Percentiles rank a stretch among this genome's conserved stretches.
These are phyloP conservation scores for Passer montanus DNA, from an alignment of 2,113 vertebrate genomes.

Conservation along the genomic window DNA sequence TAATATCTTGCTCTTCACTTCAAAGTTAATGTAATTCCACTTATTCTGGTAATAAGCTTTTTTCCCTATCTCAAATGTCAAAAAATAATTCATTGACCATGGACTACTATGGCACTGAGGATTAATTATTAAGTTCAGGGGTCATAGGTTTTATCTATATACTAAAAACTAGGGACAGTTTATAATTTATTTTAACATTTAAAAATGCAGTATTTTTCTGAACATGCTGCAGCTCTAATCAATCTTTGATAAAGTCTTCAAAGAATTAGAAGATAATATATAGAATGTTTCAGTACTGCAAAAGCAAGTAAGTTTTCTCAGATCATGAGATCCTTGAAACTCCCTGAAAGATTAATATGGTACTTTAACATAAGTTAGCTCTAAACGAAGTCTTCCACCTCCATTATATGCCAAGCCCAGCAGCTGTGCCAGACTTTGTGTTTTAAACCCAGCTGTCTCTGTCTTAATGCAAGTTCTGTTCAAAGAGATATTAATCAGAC, in stretches of 20 bases:
- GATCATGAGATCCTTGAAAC: background rate
- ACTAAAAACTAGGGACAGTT: background rate
- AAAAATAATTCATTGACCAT: background rate
- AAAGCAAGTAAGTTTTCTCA: background rate
- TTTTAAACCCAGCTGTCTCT: conserved; percentile 20
- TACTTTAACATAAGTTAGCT: background rate
- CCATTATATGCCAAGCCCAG: background rate
- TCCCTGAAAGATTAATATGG: background rate
- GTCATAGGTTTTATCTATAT: background rate
- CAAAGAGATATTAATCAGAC: conserved; percentile 64
- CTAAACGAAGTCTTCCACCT: background rate
- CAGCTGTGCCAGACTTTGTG: conserved; percentile 13
- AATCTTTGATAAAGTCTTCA: background rate
- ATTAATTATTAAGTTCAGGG: background rate
- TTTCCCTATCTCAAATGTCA: background rate
- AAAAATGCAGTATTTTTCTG: background rate
- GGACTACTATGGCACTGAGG: background rate
- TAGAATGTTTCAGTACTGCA: background rate
- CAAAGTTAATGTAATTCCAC: background rate
- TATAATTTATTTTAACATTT: conserved; percentile 3
- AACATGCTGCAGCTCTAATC: background rate
- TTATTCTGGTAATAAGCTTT: background rate
- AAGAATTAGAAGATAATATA: background rate
- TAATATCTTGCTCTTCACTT: background rate
- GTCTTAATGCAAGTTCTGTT: conserved; percentile 42